A percentile compares a stretch with the other conserved stretches of the same genome.
Conservation (phyloP, 2,888 invertebrate species). For the Syrphus vitripennis region DNA sequence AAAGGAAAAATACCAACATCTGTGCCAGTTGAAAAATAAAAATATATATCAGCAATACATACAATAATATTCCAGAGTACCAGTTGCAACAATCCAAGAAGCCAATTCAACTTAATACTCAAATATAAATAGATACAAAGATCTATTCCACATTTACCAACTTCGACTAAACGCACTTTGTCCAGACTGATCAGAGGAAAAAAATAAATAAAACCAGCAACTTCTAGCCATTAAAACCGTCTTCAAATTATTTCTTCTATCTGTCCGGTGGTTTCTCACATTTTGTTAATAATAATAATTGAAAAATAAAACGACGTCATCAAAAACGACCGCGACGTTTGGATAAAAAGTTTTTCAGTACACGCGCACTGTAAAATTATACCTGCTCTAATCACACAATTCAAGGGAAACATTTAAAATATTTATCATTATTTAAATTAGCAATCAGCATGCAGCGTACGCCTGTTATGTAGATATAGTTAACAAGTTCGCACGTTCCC, state of each 20-base stretch:
- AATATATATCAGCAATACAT: constrained; percentile 6
- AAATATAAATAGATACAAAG: background rate
- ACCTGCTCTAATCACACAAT: background rate
- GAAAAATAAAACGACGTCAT: background rate
- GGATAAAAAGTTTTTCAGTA: background rate
- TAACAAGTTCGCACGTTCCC: constrained; percentile 36
- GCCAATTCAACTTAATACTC: background rate
- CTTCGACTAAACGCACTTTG: constrained; percentile 20
- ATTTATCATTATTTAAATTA: constrained; percentile 5
- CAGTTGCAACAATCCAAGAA: constrained; percentile 2
- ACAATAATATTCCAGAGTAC: no score
- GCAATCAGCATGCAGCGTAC: background rate
- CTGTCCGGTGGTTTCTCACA: constrained; percentile 36
- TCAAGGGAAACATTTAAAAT: background rate
- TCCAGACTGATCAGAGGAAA: background rate
- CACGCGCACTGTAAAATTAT: background rate
- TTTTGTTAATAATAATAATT: background rate
- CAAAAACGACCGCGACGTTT: no score
- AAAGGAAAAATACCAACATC: constrained; percentile 41
- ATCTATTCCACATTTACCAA: constrained; percentile 1
- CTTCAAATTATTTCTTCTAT: background rate
- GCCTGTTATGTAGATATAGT: background rate
- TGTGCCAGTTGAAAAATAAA: background rate
- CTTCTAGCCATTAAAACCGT: constrained; percentile 20
- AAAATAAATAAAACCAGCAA: background rate